These are phyloP conservation scores for Eremophila alpestris DNA, from an alignment of 2,797 vertebrate species.

Conservation along the genomic window DNA sequence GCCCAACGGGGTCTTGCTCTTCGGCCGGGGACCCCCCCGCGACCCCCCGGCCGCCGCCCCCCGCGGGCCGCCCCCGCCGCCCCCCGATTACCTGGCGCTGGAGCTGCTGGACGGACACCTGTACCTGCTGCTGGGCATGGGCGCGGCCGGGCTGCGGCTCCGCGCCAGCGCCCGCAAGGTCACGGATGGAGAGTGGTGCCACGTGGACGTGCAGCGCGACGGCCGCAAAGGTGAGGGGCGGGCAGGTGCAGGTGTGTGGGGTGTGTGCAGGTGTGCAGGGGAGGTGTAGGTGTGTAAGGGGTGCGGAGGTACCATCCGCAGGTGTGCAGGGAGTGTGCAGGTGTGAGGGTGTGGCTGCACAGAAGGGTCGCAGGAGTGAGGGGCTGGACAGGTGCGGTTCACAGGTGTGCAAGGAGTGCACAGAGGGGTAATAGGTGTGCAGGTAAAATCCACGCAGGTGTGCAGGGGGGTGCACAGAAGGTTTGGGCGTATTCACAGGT, in stretches of 20 bases:
- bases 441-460: too few relatives aligned
- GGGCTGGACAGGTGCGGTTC: too few relatives aligned
- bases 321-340: not conserved
- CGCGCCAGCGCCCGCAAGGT: conserved; percentile 87
- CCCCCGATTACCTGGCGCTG: conserved; percentile 88
- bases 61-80: conserved; percentile 56
- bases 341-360: not conserved
- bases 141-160: conserved; percentile 89
- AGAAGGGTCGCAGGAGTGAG: too few relatives aligned
- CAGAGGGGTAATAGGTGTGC: too few relatives aligned
- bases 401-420: too few relatives aligned
- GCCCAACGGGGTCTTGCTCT: conserved; percentile 88
- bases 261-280: not conserved
- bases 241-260: too few relatives aligned
- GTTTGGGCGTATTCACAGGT: too few relatives aligned
- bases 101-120: conserved; percentile 91
- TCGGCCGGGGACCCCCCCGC: conserved; percentile 82
- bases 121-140: conserved; percentile 93
- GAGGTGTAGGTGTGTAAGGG: not conserved
- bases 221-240: conserved; percentile 83
- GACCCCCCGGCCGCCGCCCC: conserved; percentile 56
- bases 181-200: conserved; percentile 92
- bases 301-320: not conserved
- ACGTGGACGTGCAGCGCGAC: conserved; percentile 92
- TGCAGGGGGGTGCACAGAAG: too few relatives aligned